phyloP scores from a whole-genome alignment of 1,140 invertebrate species.

The Cotesia vestalis region DNA sequence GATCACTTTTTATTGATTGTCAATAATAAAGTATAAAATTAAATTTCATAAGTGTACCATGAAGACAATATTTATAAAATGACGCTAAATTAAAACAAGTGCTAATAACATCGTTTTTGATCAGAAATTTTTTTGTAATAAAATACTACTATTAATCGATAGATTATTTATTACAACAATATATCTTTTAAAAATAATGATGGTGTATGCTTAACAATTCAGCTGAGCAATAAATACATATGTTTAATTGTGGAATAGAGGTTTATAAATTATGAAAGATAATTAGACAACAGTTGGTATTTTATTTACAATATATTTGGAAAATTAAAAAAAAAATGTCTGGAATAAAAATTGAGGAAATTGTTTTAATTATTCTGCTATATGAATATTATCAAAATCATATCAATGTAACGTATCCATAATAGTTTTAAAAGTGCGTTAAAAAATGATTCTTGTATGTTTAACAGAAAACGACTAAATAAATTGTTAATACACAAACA shows the following conservation, averaged over 20 bases:
- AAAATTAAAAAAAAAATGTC: too few species aligned
- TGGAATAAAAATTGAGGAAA: too few species aligned
- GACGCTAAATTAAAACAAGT: constrained; percentile 37
- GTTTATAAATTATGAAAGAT: too few species aligned
- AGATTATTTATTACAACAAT: too few species aligned
- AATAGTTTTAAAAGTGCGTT: constrained; percentile 47
- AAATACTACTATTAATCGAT: constrained; percentile 12
- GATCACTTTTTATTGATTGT: constrained; percentile 44
- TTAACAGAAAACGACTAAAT: constrained; percentile 55
- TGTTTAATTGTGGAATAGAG: too few species aligned
- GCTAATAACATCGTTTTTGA: constrained; percentile 19
- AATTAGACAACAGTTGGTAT: too few species aligned
- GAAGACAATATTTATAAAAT: constrained; percentile 58
- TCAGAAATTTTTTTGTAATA: not conserved
- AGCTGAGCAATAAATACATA: too few species aligned
- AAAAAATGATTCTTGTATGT: constrained; percentile 56
- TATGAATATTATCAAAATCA: constrained; percentile 26
- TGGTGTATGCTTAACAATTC: too few species aligned
- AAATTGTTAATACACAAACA: constrained; percentile 43
- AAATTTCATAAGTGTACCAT: constrained; percentile 56
- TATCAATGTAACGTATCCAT: constrained; percentile 50
- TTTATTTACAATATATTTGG: too few species aligned
- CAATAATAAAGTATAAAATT: constrained; percentile 50
- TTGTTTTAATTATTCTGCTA: too few species aligned
- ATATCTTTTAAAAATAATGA: too few species aligned